Evolutionary conservation across 2,113 vertebrate genomes (phyloP).

Genomic region (Hippoglossus stenolepis): DNA sequence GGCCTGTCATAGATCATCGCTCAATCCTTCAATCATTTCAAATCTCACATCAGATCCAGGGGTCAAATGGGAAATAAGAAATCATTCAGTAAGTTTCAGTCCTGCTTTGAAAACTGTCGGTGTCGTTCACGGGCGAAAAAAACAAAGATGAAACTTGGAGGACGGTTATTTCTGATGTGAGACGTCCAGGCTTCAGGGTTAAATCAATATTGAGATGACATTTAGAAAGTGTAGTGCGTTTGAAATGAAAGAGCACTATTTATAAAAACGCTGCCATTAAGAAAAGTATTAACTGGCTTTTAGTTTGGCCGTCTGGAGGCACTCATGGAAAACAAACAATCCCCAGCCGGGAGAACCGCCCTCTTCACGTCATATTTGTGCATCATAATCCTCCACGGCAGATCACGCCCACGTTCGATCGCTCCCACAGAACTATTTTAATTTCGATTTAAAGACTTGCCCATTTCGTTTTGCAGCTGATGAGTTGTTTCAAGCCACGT

Average conservation of each 20-base stretch:
- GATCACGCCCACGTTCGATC: neutral
- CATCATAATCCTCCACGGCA: neutral
- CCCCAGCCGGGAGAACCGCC: neutral
- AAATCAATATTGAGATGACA: slow-evolving; percentile 10
- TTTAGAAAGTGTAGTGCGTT: neutral
- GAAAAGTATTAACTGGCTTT: neutral
- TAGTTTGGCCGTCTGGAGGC: neutral
- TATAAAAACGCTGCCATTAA: neutral
- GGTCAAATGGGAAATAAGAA: neutral
- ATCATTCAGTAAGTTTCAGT: neutral
- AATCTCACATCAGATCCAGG: slow-evolving; percentile 16
- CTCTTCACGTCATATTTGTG: neutral
- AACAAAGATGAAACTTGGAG: neutral
- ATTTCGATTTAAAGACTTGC: neutral
- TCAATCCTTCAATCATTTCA: slow-evolving; percentile 5
- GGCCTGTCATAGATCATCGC: slow-evolving; percentile 1
- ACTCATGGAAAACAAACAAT: neutral
- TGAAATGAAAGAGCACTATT: neutral
- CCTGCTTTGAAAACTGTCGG: neutral
- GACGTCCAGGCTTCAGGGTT: neutral
- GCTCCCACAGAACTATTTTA: neutral
- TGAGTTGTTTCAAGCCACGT: neutral
- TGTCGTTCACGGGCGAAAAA: neutral
- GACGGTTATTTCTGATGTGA: slow-evolving; percentile 1
- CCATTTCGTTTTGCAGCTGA: neutral